phyloP scores from a whole-genome alignment of 2,797 vertebrate genomes.

The Hoplostethus atlanticus region DNA sequence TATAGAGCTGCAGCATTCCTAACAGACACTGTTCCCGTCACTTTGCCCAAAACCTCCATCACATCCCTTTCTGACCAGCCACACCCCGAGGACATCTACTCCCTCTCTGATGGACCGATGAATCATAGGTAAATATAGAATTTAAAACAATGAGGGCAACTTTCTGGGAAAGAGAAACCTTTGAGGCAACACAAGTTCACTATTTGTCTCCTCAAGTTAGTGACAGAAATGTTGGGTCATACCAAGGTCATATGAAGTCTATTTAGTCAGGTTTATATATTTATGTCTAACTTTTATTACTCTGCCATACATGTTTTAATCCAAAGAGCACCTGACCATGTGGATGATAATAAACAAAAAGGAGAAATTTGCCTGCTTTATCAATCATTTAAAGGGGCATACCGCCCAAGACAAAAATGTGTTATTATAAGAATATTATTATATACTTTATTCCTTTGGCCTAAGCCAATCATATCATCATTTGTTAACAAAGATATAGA shows the following conservation, averaged over 20 bases:
- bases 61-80: constrained; percentile 52
- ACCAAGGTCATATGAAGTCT: constrained; percentile 4
- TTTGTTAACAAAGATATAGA: too few species aligned
- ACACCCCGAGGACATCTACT: constrained; percentile 62
- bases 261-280: background rate
- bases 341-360: constrained; percentile 25
- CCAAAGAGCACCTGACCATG: constrained; percentile 36
- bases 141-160: constrained; percentile 72
- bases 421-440: background rate
- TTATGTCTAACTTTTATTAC: constrained; percentile 28
- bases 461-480: too few species aligned
- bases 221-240: constrained; percentile 43
- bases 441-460: background rate
- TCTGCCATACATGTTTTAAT: constrained; percentile 38
- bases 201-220: constrained; percentile 38
- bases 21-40: constrained; percentile 63
- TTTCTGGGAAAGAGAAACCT: constrained; percentile 63
- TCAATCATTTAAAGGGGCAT: constrained; percentile 4
- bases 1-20: constrained; percentile 56
- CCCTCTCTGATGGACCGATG: constrained; percentile 38
- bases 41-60: constrained; percentile 50
- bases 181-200: constrained; percentile 60
- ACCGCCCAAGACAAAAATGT: constrained; percentile 11
- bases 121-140: constrained; percentile 68
- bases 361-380: constrained; percentile 23